Conservation (phyloP, 2,797 vertebrate genomes). For the Sebastes miniatus region DNA sequence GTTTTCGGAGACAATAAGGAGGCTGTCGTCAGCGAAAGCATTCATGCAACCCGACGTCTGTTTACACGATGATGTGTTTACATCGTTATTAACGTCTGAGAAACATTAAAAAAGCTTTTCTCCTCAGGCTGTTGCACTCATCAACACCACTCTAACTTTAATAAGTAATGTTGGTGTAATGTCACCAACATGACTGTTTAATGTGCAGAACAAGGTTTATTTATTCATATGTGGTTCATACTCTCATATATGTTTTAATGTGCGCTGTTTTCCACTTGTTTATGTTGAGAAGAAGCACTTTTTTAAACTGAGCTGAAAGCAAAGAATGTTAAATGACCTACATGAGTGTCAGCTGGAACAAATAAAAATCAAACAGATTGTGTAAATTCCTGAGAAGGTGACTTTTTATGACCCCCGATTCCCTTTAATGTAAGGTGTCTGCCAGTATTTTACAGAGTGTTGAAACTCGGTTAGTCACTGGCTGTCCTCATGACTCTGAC, state of each 20-base stretch:
- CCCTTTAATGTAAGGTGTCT: not conserved
- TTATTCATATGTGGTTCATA: not conserved
- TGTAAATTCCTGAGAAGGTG: not conserved
- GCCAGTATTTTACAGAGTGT: not conserved
- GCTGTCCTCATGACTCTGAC: not conserved
- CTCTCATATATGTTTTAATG: conserved; percentile 1
- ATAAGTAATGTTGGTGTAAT: not conserved
- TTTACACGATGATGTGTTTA: not conserved
- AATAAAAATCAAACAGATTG: not conserved
- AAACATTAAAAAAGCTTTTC: not conserved
- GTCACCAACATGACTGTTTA: not conserved
- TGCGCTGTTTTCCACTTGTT: not conserved
- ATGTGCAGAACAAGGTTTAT: not conserved
- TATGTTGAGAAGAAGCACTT: not conserved
- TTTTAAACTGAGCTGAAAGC: not conserved
- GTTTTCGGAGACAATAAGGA: not conserved
- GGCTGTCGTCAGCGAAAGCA: not conserved
- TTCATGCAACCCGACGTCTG: not conserved
- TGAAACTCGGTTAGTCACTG: conserved; percentile 11
- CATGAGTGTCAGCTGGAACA: not conserved
- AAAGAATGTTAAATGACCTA: not conserved
- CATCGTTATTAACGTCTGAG: not conserved
- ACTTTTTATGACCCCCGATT: not conserved
- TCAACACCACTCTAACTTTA: not conserved
- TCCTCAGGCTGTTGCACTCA: not conserved